Base-by-base conservation (phyloP, 2,888 invertebrate species). In the Andrena flavipes region DNA sequence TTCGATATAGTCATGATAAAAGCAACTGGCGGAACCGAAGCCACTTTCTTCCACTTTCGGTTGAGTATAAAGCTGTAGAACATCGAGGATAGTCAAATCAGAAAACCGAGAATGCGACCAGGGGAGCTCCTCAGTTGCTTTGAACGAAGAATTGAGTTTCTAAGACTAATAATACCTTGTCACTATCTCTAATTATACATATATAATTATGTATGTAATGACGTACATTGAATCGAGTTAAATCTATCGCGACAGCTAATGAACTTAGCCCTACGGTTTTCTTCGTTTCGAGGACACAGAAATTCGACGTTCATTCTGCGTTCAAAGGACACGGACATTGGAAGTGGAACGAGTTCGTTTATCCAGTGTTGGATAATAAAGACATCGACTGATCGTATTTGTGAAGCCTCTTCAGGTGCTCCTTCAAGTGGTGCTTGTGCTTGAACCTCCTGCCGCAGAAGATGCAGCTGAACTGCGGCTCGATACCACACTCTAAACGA, bases 401-500 rank as follows among this genome's bases (percentile, higher is more conserved):
- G 48, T 75, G 83, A 3, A 71, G 75, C 8, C 82, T 78, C 56
- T 69, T 84, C 33, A 76, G 59, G 29, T 90, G 90, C 60, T 89
- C 78, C 59, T 85, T 84, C 20, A 89, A 59, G 30, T 87, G 89
- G 51, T 88, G 90, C 8, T 90, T 88, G 71, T 90, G 90, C 75
- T 87, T 90, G 77, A 90, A 91, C 42, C 79, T 85, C 75, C 86
- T 85, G 7, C 78, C 87, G 71, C 92, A 91, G 6, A 89, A 59
- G 49, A 73, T 78, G 75, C 93, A 93, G 42, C 80, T 67, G 84
- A 92, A 94, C 70, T 90, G 88, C 7, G 92, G 92, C 68, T 91
- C 91, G 33, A 90, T 90, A 6, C 93, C 93, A 73, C 94, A 94
- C 80, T 94, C 93, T 77, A 90, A 87, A 29, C 90, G 89, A 29